phyloP scores from a whole-genome alignment of 2,888 invertebrate species.

The Drosophila recens region DNA sequence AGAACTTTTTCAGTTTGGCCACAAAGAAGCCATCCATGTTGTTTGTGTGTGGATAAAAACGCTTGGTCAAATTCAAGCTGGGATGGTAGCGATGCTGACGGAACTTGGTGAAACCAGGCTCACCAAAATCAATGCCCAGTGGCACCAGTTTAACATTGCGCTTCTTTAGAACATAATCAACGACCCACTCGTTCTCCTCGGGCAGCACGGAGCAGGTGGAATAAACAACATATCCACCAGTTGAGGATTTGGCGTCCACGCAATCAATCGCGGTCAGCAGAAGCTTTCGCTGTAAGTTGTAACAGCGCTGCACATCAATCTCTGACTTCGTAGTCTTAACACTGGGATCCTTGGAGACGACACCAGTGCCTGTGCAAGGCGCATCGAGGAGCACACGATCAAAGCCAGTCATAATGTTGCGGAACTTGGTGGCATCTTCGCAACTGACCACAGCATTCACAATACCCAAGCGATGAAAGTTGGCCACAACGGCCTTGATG shows the following conservation, averaged over 20 bases:
- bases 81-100: constrained; percentile 95
- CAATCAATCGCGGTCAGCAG: constrained; percentile 98
- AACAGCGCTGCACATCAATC: constrained; percentile 95
- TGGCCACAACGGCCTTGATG: constrained; percentile 96
- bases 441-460: constrained; percentile 96
- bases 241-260: constrained; percentile 94
- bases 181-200: constrained; percentile 99
- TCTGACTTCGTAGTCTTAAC: constrained; percentile 97
- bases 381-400: constrained; percentile 98
- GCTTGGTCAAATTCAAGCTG: constrained; percentile 92
- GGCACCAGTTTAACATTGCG: constrained; percentile 97
- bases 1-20: constrained; percentile 98
- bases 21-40: constrained; percentile 99
- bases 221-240: constrained; percentile 98
- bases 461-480: constrained; percentile 98
- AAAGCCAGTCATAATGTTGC: constrained; percentile 94
- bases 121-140: constrained; percentile 97
- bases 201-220: constrained; percentile 99
- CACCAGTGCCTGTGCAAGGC: constrained; percentile 99
- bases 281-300: constrained; percentile 96
- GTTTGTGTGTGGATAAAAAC: constrained; percentile 99
- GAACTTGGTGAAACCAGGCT: constrained; percentile 96
- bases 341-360: constrained; percentile 98
- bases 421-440: constrained; percentile 95
- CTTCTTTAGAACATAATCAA: constrained; percentile 97